A percentile compares a stretch with the other conserved stretches of the same genome.
Evolutionary conservation across 2,113 vertebrate genomes (phyloP).

Genomic region (Rhynchomys soricoides): DNA sequence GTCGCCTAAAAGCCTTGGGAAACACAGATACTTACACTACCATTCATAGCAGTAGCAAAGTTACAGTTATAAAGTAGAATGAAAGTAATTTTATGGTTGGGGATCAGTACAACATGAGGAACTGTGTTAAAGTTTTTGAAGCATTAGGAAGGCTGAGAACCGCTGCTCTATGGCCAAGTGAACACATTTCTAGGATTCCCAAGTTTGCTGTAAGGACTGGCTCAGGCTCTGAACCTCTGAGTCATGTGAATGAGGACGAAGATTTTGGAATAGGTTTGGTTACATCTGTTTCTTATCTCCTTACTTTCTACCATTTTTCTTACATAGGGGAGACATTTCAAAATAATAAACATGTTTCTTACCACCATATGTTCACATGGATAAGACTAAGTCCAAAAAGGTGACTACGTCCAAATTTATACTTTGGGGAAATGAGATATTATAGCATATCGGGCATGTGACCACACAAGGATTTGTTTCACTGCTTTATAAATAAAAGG

Average conservation of each 20-base stretch:
- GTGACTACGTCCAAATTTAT: constrained; percentile 22
- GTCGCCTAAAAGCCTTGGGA: background rate
- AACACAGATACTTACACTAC: background rate
- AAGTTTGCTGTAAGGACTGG: background rate
- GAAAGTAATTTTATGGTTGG: background rate
- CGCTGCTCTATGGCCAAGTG: constrained; percentile 10
- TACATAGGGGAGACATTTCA: constrained; percentile 32
- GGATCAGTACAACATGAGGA: background rate
- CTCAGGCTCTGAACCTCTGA: constrained; percentile 20
- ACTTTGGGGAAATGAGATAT: constrained; percentile 32
- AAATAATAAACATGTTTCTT: constrained; percentile 57
- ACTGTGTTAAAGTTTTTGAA: background rate
- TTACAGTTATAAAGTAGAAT: background rate
- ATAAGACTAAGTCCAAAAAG: constrained; percentile 46
- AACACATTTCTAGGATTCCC: background rate
- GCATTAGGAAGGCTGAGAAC: background rate
- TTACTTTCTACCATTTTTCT: constrained; percentile 42
- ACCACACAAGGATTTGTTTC: constrained; percentile 61
- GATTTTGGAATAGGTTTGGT: constrained; percentile 19
- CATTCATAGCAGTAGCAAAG: background rate
- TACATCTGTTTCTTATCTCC: constrained; percentile 32
- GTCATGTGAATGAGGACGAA: background rate
- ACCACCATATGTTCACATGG: constrained; percentile 28
- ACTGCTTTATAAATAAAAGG: constrained; percentile 78
- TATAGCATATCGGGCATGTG: constrained; percentile 8